Evolutionary conservation across 53 echinoderm and acorn worm species (phyloP).

Genomic region (Hippasteria phrygiana): DNA sequence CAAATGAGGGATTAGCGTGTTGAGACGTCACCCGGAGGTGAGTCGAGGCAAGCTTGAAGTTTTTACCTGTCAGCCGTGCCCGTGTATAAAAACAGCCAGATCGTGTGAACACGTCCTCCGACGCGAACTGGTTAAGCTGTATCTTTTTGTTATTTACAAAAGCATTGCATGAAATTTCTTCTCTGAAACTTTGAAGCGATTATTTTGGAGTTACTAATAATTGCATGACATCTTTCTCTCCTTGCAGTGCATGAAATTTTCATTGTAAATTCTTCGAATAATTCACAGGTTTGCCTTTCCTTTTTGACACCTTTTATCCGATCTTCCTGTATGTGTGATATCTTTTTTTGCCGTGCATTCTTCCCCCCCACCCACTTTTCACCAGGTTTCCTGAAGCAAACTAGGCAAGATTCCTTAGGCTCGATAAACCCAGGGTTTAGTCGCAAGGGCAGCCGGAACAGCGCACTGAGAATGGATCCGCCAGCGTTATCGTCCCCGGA

Average conservation of each 20-base stretch:
- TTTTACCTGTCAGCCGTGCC: too few species aligned
- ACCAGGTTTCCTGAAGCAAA: constrained; percentile 73
- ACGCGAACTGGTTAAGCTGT: too few species aligned
- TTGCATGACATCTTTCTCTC: neutral
- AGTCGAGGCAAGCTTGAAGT: too few species aligned
- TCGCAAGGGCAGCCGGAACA: constrained; percentile 36
- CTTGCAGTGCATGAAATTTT: constrained; percentile 14
- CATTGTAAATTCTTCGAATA: neutral
- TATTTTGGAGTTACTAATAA: neutral
- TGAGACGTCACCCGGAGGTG: too few species aligned
- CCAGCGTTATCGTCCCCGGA: neutral
- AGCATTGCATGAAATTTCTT: constrained; percentile 21
- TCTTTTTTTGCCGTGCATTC: neutral
- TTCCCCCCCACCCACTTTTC: neutral
- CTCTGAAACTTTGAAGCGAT: too few species aligned
- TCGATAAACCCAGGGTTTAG: constrained; percentile 47
- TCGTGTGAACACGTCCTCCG: too few species aligned
- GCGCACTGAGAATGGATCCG: neutral
- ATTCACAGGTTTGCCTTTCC: neutral
- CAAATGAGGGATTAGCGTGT: too few species aligned
- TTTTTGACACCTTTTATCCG: neutral
- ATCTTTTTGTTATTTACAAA: neutral
- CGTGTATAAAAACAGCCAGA: too few species aligned
- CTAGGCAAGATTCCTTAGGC: constrained; percentile 67
- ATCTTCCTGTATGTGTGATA: constrained; percentile 33